Base-by-base conservation (phyloP, 2,888 invertebrate genomes). In the Monopis laevigella region DNA sequence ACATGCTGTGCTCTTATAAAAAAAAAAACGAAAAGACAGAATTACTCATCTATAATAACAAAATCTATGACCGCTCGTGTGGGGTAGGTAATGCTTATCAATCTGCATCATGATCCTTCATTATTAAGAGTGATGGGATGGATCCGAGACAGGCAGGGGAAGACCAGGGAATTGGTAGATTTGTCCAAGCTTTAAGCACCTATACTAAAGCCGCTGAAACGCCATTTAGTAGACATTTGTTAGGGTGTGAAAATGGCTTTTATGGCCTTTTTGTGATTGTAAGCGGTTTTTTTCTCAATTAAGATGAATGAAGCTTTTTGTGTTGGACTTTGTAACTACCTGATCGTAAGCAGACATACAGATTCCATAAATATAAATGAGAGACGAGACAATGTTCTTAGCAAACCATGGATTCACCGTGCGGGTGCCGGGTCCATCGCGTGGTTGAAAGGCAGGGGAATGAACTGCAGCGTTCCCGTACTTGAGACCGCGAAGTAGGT, bases 41-140 rank as follows among this genome's bases (percentile, higher is more conserved):
- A n/a, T n/a, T n/a, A n/a, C n/a, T n/a, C n/a, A n/a, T n/a, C n/a
- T n/a, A n/a, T n/a, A n/a, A n/a, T n/a, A n/a, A n/a, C n/a, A n/a
- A 7, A 21, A 21, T 36, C 36, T 36, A 12, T 36, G 19, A 13
- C 8, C 13, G 21, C 13, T 2, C 18, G 36, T 36, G 36, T 36
- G 36, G 36, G 36, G 36, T n/a, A n/a, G n/a, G n/a, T 36, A 36
- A 36, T 21, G 65, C 69, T 74, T 77, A 77, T 78, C 77, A 71
- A 77, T 78, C 77, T 73, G 66, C 62, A 74, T 72, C 72, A 65
- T 66, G 72, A 74, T 74, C 74, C 74, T 69, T 71, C 67, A 69
- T 75, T 74, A 78, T 77, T 69, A 77, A 74, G 78, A 78, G 68
- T 68, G 77, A 78, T 75, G 71, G 67, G 59, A 46, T 21, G 18